A percentile compares a stretch with the other conserved stretches of the same genome.
phyloP scores from a whole-genome alignment of 2,797 vertebrate species.

The Sebastes flavidus region DNA sequence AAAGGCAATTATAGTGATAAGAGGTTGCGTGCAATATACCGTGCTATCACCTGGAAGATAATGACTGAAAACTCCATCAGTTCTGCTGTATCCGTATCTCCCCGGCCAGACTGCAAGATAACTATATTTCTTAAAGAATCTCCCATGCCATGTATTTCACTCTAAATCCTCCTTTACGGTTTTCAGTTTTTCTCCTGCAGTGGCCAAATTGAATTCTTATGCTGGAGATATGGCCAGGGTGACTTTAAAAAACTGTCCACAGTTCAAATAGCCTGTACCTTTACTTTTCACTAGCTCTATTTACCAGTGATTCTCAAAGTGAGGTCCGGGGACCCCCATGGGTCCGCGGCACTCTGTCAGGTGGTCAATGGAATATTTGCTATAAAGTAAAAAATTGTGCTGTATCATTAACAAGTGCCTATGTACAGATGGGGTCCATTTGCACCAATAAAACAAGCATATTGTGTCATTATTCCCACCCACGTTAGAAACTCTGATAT shows the following conservation, averaged over 20 bases:
- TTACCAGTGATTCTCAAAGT: no score
- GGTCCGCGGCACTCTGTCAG: no score
- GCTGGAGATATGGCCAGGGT: conserved; percentile 64
- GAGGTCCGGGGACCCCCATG: no score
- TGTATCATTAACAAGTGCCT: no score
- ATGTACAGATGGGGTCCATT: no score
- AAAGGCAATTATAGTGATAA: conserved; percentile 58
- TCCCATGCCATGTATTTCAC: conserved; percentile 58
- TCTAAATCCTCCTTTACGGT: conserved; percentile 71
- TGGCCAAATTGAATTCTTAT: conserved; percentile 73
- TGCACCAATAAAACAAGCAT: no score
- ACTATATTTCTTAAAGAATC: conserved; percentile 63
- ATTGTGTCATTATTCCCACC: no score
- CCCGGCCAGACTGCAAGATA: conserved; percentile 69
- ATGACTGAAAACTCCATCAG: conserved; percentile 73
- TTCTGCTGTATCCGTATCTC: conserved; percentile 73
- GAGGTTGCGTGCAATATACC: conserved; percentile 34
- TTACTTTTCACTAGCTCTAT: conserved; percentile 16
- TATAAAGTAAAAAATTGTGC: no score
- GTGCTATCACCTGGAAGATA: conserved; percentile 62
- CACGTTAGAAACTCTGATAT: no score
- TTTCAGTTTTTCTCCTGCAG: conserved; percentile 64
- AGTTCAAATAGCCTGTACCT: conserved; percentile 41
- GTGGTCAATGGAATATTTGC: no score
- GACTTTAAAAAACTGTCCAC: conserved; percentile 68